Base-by-base conservation (phyloP, 2,797 vertebrate species). In the Chelon auratus region DNA sequence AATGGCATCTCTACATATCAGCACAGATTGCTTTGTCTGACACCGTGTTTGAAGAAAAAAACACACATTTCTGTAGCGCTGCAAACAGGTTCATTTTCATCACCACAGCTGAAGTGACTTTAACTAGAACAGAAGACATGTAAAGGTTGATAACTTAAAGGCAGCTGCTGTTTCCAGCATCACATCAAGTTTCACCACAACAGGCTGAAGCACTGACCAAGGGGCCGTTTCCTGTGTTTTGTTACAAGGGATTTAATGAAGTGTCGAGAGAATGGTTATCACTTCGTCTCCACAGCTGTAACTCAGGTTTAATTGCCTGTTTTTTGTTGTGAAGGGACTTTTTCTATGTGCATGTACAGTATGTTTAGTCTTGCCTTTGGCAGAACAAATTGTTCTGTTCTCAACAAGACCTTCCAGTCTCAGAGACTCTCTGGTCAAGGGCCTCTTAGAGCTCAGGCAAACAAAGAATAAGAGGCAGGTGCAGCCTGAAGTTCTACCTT, bases 221-320 rank as follows among this genome's bases (percentile, higher is more conserved):
- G 40, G 48, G 80, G 24, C 74, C 36, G 43, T 70, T 63, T 78
- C 71, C 68, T 75, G 70, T 70, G 68, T 77, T 77, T 65, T 20
- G 63, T 72, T 80, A 56, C 59, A 1, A 75, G 65, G 72, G 54
- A 75, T 76, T 85, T 82, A 84, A 84, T 82, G 60, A 84, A 66
- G 72, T 71, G 77, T 77, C 80, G 70, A 24, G 80, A 80, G 72
- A 81, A 72, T 55, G 60, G 72, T 81, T 80, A 85, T 88, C 81
- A 73, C 78, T 84, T 80, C 81, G 75, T 88, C 84, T 81, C 62
- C 67, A 81, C 79, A 70, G 81, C 83, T 91, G 87, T 75, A 86
- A 63, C 72, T 79, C 86, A 78, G 59, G 54, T 84, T 86, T 87
- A 87, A 92, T 86, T 89, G 83, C 57, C 73, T 72, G 56, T 55